Evolutionary conservation across 2,888 invertebrate species (phyloP).

Genomic region (Lithosia quadra): DNA sequence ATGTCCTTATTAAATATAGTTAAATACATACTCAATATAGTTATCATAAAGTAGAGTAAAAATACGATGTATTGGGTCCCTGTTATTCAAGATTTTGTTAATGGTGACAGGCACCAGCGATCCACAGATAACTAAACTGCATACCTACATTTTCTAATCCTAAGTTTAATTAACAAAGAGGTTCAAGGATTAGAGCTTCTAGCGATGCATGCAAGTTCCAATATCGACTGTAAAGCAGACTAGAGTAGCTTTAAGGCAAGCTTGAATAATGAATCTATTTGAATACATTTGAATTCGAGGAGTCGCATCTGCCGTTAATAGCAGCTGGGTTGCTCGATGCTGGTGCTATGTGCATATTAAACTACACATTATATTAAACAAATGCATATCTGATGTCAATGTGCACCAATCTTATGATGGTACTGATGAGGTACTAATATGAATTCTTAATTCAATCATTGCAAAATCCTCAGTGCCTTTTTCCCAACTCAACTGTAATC

Average conservation of each 20-base stretch:
- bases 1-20: too few relatives aligned
- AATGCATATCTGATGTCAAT: not conserved
- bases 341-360: slow-evolving; percentile 16
- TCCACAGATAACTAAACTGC: not conserved
- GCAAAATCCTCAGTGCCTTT: too few relatives aligned
- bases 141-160: not conserved
- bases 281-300: slow-evolving; percentile 43
- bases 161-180: slow-evolving; percentile 11
- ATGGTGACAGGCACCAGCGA: too few relatives aligned
- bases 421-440: not conserved
- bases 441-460: too few relatives aligned
- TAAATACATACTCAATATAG: too few relatives aligned
- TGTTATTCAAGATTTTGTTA: too few relatives aligned
- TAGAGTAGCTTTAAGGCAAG: slow-evolving; percentile 33
- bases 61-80: too few relatives aligned
- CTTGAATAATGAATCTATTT: slow-evolving; percentile 52
- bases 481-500: too few relatives aligned
- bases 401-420: not conserved
- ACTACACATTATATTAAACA: not conserved
- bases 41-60: too few relatives aligned
- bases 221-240: slow-evolving; percentile 36
- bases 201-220: slow-evolving; percentile 42
- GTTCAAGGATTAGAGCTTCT: slow-evolving; percentile 30
- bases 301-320: slow-evolving; percentile 24
- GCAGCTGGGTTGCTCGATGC: slow-evolving; percentile 9